These are phyloP conservation scores for Halcyon leucocephala DNA, from an alignment of 2,797 vertebrate species.

Conservation along the genomic window DNA sequence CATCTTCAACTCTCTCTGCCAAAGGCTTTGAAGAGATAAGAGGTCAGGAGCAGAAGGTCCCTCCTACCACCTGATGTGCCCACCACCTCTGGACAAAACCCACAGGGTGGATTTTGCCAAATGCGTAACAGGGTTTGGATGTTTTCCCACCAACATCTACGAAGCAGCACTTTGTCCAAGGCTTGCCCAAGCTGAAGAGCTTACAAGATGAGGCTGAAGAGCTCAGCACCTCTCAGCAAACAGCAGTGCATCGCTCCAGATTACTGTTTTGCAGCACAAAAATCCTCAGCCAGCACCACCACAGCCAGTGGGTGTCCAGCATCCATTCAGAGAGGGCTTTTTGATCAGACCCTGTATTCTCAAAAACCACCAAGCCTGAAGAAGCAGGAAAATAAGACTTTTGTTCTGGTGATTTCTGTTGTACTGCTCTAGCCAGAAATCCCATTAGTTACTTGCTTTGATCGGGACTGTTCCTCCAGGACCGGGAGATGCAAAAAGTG, in stretches of 20 bases:
- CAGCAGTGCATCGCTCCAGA: accelerated
- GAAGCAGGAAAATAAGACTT: not conserved
- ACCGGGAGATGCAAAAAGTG: not conserved
- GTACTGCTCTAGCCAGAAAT: not conserved
- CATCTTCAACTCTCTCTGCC: not conserved
- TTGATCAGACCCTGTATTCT: not conserved
- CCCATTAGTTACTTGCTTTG: slow-evolving; percentile 9
- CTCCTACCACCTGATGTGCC: not conserved
- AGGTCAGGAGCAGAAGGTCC: not conserved
- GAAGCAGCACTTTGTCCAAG: not conserved
- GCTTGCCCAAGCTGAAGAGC: not conserved
- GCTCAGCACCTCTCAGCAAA: accelerated
- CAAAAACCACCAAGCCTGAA: not conserved
- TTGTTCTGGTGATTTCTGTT: slow-evolving; percentile 25
- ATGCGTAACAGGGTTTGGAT: accelerated
- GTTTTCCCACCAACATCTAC: not conserved
- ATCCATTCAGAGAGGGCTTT: accelerated
- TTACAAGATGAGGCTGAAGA: accelerated
- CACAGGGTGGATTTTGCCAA: not conserved
- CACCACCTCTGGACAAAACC: not conserved
- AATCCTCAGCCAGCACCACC: not conserved
- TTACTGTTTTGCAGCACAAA: not conserved
- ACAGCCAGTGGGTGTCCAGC: not conserved
- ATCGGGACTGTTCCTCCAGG: slow-evolving; percentile 26
- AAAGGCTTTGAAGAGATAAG: not conserved